phyloP scores from a whole-genome alignment of 2,888 invertebrate genomes.

The Perizoma flavofasciatum region DNA sequence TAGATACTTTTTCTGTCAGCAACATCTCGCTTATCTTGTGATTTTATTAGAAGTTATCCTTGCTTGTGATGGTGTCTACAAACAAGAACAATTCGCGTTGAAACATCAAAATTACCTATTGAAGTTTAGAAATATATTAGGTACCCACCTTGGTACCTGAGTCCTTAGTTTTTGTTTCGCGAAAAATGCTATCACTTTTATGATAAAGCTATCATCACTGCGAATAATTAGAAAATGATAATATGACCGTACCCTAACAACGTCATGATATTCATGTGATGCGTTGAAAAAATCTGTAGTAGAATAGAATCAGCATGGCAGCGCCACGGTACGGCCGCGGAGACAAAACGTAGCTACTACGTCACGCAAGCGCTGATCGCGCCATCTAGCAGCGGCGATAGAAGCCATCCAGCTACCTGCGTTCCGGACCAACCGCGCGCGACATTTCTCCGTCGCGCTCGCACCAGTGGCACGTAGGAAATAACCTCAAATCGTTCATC shows the following conservation, averaged over 20 bases:
- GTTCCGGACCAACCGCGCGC: slow-evolving; percentile 33
- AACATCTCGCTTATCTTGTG: background rate
- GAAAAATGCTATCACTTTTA: too few relatives aligned
- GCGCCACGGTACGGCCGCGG: slow-evolving; percentile 78
- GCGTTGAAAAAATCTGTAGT: slow-evolving; percentile 81
- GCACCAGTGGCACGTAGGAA: slow-evolving; percentile 79
- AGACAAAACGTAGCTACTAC: slow-evolving; percentile 63
- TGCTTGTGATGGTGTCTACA: too few relatives aligned
- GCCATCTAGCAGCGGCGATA: slow-evolving; percentile 70
- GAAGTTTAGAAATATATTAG: background rate
- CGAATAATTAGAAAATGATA: background rate
- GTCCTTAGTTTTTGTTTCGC: background rate
- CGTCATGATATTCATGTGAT: slow-evolving; percentile 65
- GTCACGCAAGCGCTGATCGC: slow-evolving; percentile 59
- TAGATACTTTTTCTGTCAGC: background rate
- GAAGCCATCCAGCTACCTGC: slow-evolving; percentile 63
- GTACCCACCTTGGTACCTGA: background rate
- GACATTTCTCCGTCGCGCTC: slow-evolving; percentile 78
- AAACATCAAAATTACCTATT: too few relatives aligned
- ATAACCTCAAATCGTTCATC: slow-evolving; percentile 79
- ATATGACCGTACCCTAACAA: slow-evolving; percentile 64
- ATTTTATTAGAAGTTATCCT: too few relatives aligned
- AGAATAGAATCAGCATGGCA: slow-evolving; percentile 80
- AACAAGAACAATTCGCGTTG: too few relatives aligned
- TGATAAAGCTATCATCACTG: too few relatives aligned